phyloP scores from a whole-genome alignment of 64 coral and sea anemone genomes.

The Montipora sp. region DNA sequence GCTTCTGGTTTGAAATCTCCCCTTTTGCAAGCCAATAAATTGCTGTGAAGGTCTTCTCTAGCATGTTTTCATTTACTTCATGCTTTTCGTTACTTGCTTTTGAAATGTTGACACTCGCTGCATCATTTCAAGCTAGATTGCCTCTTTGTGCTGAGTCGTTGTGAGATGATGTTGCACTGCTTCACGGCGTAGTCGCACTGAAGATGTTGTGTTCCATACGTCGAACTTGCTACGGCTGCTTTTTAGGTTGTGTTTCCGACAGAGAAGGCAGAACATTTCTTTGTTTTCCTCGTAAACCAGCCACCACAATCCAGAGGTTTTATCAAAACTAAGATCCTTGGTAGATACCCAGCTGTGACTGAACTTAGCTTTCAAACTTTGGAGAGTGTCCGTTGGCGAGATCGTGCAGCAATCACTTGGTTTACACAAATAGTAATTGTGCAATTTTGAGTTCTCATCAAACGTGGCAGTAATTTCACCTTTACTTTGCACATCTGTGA shows the following conservation, averaged over 20 bases:
- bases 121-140: no score
- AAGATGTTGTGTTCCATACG: conserved; percentile 8
- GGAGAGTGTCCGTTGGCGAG: conserved; percentile 59
- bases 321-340: conserved; percentile 55
- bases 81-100: no score
- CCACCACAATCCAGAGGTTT: conserved; percentile 46
- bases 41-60: no score
- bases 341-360: conserved; percentile 53
- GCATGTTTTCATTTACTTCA: no score
- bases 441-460: conserved; percentile 35
- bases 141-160: no score
- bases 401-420: conserved; percentile 57
- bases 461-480: conserved; percentile 66
- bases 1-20: background rate
- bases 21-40: no score
- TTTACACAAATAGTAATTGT: conserved; percentile 63
- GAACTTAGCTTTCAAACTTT: conserved; percentile 58
- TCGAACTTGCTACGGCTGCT: conserved; percentile 44
- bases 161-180: no score
- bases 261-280: conserved; percentile 32
- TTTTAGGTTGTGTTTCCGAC: conserved; percentile 48
- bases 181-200: no score
- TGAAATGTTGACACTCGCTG: no score
- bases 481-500: conserved; percentile 68
- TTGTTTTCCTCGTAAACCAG: conserved; percentile 20